Evolutionary conservation across 1,140 invertebrate genomes (phyloP).

Genomic region (Drosophila lowei): DNA sequence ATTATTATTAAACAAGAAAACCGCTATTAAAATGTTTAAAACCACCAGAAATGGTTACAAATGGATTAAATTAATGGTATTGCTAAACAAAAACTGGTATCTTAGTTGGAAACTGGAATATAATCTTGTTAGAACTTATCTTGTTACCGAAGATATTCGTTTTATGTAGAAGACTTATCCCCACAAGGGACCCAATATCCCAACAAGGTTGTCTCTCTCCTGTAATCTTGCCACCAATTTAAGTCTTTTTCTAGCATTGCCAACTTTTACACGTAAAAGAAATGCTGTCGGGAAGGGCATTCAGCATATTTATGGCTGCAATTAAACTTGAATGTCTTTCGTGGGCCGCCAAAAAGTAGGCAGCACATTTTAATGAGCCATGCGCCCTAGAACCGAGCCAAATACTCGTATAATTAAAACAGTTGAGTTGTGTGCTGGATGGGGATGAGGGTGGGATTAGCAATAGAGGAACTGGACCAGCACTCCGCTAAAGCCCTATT

Average conservation of each 20-base stretch:
- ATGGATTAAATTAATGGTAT: too few species aligned
- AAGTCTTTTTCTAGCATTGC: background rate
- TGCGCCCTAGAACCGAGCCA: constrained; percentile 32
- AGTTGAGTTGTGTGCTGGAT: constrained; percentile 30
- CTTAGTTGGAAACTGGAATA: too few species aligned
- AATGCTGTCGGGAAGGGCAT: background rate
- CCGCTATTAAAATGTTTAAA: too few species aligned
- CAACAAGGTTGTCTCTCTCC: too few species aligned
- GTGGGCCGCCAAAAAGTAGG: constrained; percentile 51
- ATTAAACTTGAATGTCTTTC: constrained; percentile 69
- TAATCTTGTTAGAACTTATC: too few species aligned
- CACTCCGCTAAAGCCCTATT: constrained; percentile 26
- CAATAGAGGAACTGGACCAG: constrained; percentile 13
- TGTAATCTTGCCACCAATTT: background rate
- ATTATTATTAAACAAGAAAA: too few species aligned
- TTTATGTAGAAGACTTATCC: too few species aligned
- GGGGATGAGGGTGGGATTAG: too few species aligned
- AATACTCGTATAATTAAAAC: constrained; percentile 67
- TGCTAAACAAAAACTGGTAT: too few species aligned
- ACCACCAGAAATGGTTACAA: too few species aligned
- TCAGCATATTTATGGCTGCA: constrained; percentile 61
- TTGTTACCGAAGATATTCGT: too few species aligned
- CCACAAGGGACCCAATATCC: too few species aligned
- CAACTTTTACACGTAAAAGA: background rate
- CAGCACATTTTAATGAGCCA: constrained; percentile 66